Base-by-base conservation (phyloP, 2,888 invertebrate species). In the Pomacea canaliculata region DNA sequence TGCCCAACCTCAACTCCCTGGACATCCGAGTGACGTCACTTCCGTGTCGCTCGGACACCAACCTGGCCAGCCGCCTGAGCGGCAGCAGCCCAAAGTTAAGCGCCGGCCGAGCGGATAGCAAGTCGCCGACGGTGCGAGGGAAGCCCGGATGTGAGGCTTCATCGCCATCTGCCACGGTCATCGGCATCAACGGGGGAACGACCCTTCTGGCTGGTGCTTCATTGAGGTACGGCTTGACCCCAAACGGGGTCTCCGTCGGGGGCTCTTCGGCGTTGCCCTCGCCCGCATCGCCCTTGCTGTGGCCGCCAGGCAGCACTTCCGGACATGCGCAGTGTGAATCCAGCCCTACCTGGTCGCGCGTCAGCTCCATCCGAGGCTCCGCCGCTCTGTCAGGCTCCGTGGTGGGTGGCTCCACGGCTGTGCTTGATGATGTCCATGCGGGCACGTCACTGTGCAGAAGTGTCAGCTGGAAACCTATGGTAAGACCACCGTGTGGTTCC, bases 1-100 rank as follows among this genome's bases (percentile, higher is more conserved):
- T 73, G 68, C 73, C 73, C 59, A 73, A 73, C 62, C 62, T 73
- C 46, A 59, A 73, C 16, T 56, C 68, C 23, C 46, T 69, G 68
- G 62, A 69, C 60, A 27, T 12, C 49, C 51, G 68, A 56, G 59
- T 68, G 27, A 51, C 62, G 9, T 48, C 67, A 27, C 69, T 73
- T 66, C 73, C 73, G 10, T 73, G 73, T 68, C 67, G 67, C 60
- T 73, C 73, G 16, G 73, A 73, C 69, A 73, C 73, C 56, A 68
- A 73, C 69, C n/a, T 73, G 16, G 59, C 68, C 7, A 67, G 69
- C 48, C 37, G 56, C 4, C 23, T 66, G 10, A 66, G 68, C 19
- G 13, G 37, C 27, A 46, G 27, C 63, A 63, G 27, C 63, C n/a
- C 73, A 18, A 48, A 27, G 66, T 66, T 73, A 18, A 27, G 37